Percentiles rank a stretch among this genome's conserved stretches.
Evolutionary conservation across 2,797 vertebrate genomes (phyloP).

Genomic region (Sardinella longiceps): DNA sequence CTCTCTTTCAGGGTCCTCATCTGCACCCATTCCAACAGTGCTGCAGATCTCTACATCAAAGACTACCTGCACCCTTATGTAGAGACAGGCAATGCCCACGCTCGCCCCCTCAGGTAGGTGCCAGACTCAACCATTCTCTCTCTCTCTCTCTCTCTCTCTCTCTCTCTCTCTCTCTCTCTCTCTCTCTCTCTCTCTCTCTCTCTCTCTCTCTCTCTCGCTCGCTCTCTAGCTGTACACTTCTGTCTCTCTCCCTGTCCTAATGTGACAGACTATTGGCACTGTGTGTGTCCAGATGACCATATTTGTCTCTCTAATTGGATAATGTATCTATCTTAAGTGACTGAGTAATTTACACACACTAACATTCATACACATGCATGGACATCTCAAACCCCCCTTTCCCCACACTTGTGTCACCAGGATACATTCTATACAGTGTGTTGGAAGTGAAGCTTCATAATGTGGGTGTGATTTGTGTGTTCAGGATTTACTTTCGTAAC

Average conservation of each 20-base stretch:
- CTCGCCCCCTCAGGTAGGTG: conserved; percentile 96
- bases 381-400: background rate
- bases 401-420: background rate
- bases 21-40: conserved; percentile 99
- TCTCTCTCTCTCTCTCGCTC: background rate
- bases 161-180: background rate
- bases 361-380: too few relatives aligned
- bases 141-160: background rate
- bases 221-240: background rate
- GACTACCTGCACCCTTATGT: conserved; percentile 99
- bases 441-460: too few relatives aligned
- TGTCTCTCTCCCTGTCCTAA: background rate
- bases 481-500: conserved; percentile 98
- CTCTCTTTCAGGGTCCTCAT: conserved; percentile 88
- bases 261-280: conserved; percentile 6
- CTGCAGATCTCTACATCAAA: conserved; percentile 99
- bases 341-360: background rate
- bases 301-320: background rate
- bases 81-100: conserved; percentile 97
- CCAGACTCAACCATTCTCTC: background rate
- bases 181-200: background rate
- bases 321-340: background rate
- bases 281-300: background rate
- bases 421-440: background rate
- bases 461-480: conserved; percentile 15